Evolutionary conservation across 2,888 invertebrate genomes (phyloP).

Genomic region (Tigriopus californicus): DNA sequence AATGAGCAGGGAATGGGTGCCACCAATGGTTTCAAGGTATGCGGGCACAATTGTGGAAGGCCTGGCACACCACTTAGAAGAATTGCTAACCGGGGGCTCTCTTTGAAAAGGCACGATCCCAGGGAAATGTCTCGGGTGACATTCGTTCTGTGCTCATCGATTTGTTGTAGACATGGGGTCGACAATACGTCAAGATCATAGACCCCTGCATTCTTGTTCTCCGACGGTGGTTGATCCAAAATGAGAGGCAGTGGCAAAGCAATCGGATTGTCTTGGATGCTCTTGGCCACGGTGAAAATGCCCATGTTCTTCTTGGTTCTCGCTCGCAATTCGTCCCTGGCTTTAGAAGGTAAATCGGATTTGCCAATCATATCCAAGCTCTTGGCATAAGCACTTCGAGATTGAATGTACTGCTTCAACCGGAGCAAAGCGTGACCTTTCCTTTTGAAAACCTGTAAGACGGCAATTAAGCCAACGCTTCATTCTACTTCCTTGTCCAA

Average conservation of each 20-base stretch:
- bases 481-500: no score
- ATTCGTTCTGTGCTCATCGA: no score
- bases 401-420: neutral
- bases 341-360: slow-evolving; percentile 1
- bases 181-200: no score
- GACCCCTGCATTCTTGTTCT: no score
- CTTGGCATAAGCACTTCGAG: neutral
- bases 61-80: no score
- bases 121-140: no score
- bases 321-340: neutral
- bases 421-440: slow-evolving; percentile 5
- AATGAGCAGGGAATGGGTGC: neutral
- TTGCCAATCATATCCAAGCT: slow-evolving; percentile 6
- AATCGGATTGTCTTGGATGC: neutral
- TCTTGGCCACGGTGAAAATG: neutral
- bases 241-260: no score
- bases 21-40: neutral
- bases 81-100: no score
- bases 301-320: neutral
- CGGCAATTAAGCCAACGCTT: no score
- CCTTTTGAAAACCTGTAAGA: slow-evolving; percentile 3
- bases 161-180: no score
- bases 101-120: no score
- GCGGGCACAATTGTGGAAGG: neutral
- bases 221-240: no score